Evolutionary conservation across 2,113 vertebrate species (phyloP).

Genomic region (Pseudolaguvia tuberculata): DNA sequence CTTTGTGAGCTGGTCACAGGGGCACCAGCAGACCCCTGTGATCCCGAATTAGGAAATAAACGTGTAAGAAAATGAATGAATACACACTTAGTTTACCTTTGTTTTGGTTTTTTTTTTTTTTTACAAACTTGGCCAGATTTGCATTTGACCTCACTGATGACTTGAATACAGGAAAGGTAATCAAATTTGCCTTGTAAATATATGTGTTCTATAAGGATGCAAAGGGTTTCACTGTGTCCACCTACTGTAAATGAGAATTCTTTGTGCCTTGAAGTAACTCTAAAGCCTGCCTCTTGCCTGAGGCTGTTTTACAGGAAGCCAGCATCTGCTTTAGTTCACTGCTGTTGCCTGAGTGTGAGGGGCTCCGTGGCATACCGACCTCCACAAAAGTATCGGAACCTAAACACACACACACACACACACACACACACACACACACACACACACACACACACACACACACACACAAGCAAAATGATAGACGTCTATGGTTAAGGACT

Average conservation of each 20-base stretch:
- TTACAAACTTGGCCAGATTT: not conserved
- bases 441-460: not conserved
- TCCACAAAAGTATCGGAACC: conserved; percentile 96
- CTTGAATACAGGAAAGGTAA: not conserved
- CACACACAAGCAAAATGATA: conserved; percentile 20
- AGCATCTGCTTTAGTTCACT: conserved; percentile 95
- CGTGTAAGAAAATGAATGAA: no score
- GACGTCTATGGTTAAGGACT: conserved; percentile 18
- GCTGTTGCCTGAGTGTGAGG: conserved; percentile 89
- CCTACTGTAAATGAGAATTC: conserved; percentile 94
- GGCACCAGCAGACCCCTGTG: no score
- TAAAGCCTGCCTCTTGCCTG: conserved; percentile 88
- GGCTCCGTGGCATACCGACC: conserved; percentile 97
- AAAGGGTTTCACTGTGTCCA: conserved; percentile 27
- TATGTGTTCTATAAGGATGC: not conserved
- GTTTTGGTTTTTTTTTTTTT: no score
- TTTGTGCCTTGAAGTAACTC: conserved; percentile 93
- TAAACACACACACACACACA: conserved; percentile 44
- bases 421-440: not conserved
- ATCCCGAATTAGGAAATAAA: no score
- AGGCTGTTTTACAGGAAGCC: conserved; percentile 81
- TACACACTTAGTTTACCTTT: no score
- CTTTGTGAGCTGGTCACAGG: no score
- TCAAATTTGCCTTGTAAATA: not conserved
- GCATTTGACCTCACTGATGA: not conserved